Evolutionary conservation across 1,140 invertebrate genomes (phyloP), one percentile per base, ranked within the genome.

Genomic region (Helicoverpa zea): DNA sequence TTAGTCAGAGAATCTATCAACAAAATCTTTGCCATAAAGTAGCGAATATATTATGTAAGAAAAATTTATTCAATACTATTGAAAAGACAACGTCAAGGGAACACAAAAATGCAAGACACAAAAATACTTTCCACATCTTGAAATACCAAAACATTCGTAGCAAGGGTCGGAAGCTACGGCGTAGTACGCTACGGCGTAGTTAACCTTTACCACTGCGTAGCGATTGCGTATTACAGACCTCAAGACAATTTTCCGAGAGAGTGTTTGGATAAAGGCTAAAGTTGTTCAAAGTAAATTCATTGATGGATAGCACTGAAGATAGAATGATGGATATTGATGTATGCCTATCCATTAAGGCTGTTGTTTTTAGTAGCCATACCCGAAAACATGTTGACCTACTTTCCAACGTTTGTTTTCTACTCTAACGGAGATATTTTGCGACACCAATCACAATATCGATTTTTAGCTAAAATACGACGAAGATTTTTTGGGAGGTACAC

Each of bases 361-460:
- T 63, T 63, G 59, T 63, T 63, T 59, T 63, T 35, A 63, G 59
- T 35, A 43, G 59, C 59, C 59, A 35, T 35, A 35, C 14, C 12
- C 29, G 43, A 47, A 43, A 47, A 47, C 30, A 58, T 11, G 5
- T 58, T 64, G 61, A 47, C 61, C 61, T 35, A 64, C 5, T 64
- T 64, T 47, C 9, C 30, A 10, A 3, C 43, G 61, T 64, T 64
- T 64, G 30, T 47, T 47, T n/a, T 29, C 29, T 12, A 63, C 18
- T 43, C 29, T 58, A 18, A 18, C n/a, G 9, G 59, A 35, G 59
- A 63, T 63, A 63, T 63, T 63, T 63, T 35, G 59, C n/a, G 29
- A 35, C 29, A 12, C 29, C 61, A 16, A 64, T 47, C 5, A 43
- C 14, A 16, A 14, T n/a, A 64, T 64, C 14, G 61, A 64, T 64